These are phyloP conservation scores for Spondyliosoma cantharus DNA, from an alignment of 2,797 vertebrate species.

Conservation along the genomic window DNA sequence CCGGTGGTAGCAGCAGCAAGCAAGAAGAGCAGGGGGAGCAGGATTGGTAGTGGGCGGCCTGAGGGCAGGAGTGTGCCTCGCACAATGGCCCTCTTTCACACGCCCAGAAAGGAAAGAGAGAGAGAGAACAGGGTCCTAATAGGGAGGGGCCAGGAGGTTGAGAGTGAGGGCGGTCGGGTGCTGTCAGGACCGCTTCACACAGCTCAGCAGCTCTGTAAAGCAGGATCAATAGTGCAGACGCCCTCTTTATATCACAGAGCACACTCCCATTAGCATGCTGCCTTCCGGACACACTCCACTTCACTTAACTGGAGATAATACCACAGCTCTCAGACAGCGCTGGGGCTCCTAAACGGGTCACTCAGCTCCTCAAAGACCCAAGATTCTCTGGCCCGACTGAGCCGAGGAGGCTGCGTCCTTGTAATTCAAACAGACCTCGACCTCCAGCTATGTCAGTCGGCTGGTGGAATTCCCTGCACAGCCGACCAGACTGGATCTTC, in stretches of 20 bases:
- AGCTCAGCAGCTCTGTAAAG: conserved; percentile 80
- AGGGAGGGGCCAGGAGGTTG: conserved; percentile 69
- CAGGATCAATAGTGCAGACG: conserved; percentile 77
- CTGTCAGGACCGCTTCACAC: conserved; percentile 76
- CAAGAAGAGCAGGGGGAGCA: conserved; percentile 59
- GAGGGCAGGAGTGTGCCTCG: conserved; percentile 89
- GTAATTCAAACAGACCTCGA: conserved; percentile 70
- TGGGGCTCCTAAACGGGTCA: conserved; percentile 57
- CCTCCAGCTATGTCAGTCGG: conserved; percentile 64
- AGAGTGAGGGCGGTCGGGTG: conserved; percentile 63
- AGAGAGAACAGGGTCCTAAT: conserved; percentile 61
- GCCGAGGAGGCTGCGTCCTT: conserved; percentile 40
- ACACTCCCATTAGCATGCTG: conserved; percentile 75
- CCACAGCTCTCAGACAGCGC: conserved; percentile 37
- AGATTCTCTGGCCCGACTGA: conserved; percentile 45
- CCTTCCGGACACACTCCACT: conserved; percentile 77
- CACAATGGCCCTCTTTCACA: conserved; percentile 92
- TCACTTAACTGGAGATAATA: conserved; percentile 72
- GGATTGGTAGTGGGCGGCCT: conserved; percentile 85
- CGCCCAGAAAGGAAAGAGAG: conserved; percentile 69
- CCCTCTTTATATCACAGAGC: conserved; percentile 68
- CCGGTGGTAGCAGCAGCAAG: conserved; percentile 59
- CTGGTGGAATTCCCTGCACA: conserved; percentile 68
- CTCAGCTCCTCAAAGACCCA: conserved; percentile 45
- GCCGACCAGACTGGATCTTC: conserved; percentile 49